phyloP scores from a whole-genome alignment of 2,797 vertebrate genomes.

The Neopelma chrysocephalum region DNA sequence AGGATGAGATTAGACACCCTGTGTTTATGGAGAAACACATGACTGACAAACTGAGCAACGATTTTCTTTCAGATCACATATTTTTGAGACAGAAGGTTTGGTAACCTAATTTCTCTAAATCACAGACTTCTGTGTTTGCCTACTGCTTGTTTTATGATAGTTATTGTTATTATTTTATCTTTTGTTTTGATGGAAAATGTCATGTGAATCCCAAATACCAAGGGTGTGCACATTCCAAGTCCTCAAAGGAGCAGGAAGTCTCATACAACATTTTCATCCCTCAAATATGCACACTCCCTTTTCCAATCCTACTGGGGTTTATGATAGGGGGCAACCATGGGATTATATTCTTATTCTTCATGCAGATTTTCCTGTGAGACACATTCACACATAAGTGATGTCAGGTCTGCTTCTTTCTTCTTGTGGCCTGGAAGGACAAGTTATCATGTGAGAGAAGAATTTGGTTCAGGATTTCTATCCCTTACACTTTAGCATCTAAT shows the following conservation, averaged over 20 bases:
- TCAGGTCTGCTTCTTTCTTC: neutral
- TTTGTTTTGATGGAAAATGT: constrained; percentile 2
- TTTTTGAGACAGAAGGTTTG: constrained; percentile 42
- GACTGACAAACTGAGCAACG: constrained; percentile 49
- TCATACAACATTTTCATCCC: neutral
- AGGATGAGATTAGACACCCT: neutral
- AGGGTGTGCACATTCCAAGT: neutral
- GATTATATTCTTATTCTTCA: neutral
- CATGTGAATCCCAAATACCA: neutral
- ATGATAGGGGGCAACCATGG: neutral
- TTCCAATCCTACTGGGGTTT: neutral
- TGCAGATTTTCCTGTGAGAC: neutral
- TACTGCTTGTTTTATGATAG: constrained; percentile 2
- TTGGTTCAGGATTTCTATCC: neutral
- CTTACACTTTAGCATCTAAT: neutral
- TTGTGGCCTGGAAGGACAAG: neutral
- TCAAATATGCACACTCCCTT: fast-evolving
- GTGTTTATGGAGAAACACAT: constrained; percentile 32
- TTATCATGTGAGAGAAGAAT: neutral
- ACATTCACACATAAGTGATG: neutral
- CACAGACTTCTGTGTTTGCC: constrained; percentile 15
- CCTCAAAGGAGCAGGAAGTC: neutral
- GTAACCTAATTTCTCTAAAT: constrained; percentile 58
- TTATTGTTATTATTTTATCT: neutral
- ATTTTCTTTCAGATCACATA: constrained; percentile 55